phyloP scores from a whole-genome alignment of 2,113 vertebrate species.

The Cettia cetti region DNA sequence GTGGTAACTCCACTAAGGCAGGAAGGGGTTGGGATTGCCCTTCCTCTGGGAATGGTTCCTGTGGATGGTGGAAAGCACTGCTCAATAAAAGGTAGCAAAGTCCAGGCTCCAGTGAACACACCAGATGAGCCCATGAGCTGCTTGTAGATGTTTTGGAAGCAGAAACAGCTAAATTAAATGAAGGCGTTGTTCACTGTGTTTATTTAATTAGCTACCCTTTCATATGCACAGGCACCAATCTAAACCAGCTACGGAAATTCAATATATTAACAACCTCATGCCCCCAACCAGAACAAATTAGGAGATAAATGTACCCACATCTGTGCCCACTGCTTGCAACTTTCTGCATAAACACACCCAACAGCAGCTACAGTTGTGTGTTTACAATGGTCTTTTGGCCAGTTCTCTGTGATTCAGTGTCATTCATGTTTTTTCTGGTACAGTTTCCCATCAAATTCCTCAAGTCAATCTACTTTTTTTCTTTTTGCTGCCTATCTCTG shows the following conservation, averaged over 20 bases:
- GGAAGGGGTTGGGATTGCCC: not conserved
- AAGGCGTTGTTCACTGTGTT: not conserved
- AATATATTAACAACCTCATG: not conserved
- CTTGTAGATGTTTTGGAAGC: not conserved
- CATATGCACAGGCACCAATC: not conserved
- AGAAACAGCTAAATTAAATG: not conserved
- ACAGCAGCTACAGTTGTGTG: conserved; percentile 39
- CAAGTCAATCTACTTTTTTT: conserved; percentile 35
- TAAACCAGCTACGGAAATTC: not conserved
- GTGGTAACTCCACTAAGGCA: not conserved
- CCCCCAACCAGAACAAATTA: not conserved
- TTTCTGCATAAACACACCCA: not conserved
- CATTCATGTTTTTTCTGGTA: conserved; percentile 55
- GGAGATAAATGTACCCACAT: not conserved
- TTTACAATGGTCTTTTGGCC: conserved; percentile 25
- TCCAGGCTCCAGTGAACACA: not conserved
- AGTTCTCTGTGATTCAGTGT: conserved; percentile 52
- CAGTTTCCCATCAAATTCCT: conserved; percentile 55
- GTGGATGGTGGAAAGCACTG: not conserved
- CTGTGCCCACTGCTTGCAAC: not conserved
- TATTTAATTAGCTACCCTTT: conserved; percentile 22
- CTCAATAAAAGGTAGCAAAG: not conserved
- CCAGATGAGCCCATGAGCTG: not conserved
- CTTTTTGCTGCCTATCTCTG: conserved; percentile 61
- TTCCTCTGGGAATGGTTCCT: not conserved